phyloP scores from a whole-genome alignment of 1,140 invertebrate genomes.

The Wasmannia auropunctata region DNA sequence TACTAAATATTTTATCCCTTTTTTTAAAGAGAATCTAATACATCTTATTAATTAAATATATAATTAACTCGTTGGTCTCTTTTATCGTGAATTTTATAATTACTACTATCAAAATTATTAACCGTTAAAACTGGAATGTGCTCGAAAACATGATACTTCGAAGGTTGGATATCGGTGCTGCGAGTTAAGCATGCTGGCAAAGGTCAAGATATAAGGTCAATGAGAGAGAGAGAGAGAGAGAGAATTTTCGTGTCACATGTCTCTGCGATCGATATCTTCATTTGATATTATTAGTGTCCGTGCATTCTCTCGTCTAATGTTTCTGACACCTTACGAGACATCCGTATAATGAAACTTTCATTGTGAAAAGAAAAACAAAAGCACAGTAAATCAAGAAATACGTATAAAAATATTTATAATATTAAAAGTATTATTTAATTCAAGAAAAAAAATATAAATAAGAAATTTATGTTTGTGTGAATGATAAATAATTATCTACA shows the following conservation, averaged over 20 bases:
- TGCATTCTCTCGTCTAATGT: conserved; percentile 1
- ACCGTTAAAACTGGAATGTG: background rate
- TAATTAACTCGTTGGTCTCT: background rate
- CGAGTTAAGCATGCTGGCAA: conserved; percentile 4
- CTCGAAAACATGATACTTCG: conserved; percentile 7
- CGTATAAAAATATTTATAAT: background rate
- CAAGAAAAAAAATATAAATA: background rate
- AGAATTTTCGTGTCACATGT: conserved; percentile 24
- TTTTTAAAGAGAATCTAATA: background rate
- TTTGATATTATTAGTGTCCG: background rate
- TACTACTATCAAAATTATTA: conserved; percentile 23
- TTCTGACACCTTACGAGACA: background rate
- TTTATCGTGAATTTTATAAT: conserved; percentile 5
- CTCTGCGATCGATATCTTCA: conserved; percentile 18
- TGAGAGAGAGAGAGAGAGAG: background rate
- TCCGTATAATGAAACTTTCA: background rate
- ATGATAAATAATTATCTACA: background rate
- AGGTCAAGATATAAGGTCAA: conserved; percentile 49
- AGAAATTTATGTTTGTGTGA: background rate
- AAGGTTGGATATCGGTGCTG: conserved; percentile 17
- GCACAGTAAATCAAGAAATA: background rate
- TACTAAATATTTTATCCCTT: background rate
- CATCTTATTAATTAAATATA: background rate
- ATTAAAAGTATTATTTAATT: background rate
- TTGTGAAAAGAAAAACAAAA: background rate